Conservation (phyloP, 2,888 invertebrate genomes). For the Epinotia demarniana region DNA sequence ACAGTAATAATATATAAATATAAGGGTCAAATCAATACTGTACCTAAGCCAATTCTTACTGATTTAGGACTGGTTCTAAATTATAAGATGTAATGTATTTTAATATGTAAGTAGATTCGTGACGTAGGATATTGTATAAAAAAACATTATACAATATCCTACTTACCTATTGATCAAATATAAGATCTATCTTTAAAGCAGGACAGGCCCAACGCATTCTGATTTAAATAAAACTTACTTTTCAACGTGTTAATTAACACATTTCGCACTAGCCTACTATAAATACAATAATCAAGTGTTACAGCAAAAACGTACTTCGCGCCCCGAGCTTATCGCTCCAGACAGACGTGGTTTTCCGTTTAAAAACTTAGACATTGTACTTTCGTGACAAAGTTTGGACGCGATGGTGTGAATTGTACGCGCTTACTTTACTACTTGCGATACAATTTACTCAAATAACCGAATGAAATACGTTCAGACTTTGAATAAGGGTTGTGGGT, state of each 20-base stretch:
- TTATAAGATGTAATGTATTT: too few relatives aligned
- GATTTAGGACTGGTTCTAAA: too few relatives aligned
- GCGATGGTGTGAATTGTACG: conserved; percentile 9
- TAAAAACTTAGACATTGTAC: conserved; percentile 13
- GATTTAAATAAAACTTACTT: conserved; percentile 2
- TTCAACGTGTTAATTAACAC: not conserved
- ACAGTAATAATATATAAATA: too few relatives aligned
- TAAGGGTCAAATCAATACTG: too few relatives aligned
- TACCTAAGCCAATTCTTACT: too few relatives aligned
- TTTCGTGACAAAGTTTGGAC: not conserved
- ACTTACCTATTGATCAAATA: too few relatives aligned
- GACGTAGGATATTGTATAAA: too few relatives aligned
- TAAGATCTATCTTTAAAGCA: not conserved
- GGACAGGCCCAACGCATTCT: not conserved
- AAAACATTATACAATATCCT: too few relatives aligned
- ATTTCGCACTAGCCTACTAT: not conserved
- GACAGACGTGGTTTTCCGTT: conserved; percentile 8
- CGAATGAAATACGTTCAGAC: not conserved
- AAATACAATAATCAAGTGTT: conserved; percentile 5
- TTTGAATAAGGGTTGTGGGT: not conserved
- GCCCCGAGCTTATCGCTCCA: conserved; percentile 2
- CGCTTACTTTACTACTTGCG: not conserved
- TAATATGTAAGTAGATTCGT: too few relatives aligned
- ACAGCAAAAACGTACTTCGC: conserved; percentile 9
- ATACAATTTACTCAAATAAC: not conserved